phyloP scores from a whole-genome alignment of 2,113 vertebrate genomes.

The Pteropus alecto region DNA sequence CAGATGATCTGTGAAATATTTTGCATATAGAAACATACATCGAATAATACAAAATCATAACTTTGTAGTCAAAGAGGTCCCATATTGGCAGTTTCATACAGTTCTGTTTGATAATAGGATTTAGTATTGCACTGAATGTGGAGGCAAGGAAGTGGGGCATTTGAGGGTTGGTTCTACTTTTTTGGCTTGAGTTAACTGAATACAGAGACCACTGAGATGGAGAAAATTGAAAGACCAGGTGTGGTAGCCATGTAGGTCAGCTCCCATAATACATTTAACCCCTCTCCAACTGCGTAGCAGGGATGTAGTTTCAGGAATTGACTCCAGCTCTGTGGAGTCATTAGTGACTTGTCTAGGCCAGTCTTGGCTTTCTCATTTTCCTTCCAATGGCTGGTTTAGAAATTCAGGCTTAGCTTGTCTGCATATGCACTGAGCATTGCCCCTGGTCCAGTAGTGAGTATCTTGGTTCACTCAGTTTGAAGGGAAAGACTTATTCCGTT shows the following conservation, averaged over 20 bases:
- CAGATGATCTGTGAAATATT: not conserved
- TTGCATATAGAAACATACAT: not conserved
- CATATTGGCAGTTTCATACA: not conserved
- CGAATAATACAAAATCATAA: not conserved
- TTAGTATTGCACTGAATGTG: not conserved
- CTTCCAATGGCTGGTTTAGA: not conserved
- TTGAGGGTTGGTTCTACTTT: not conserved
- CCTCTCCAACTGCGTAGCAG: not conserved
- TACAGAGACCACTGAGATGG: not conserved
- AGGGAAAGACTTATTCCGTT: not conserved
- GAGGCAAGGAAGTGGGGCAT: not conserved
- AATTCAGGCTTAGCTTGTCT: not conserved
- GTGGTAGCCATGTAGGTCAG: not conserved
- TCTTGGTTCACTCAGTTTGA: not conserved
- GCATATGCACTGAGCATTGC: not conserved
- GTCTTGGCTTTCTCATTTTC: not conserved
- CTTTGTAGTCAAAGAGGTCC: not conserved
- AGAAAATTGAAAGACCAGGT: not conserved
- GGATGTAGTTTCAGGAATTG: not conserved
- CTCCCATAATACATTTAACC: not conserved
- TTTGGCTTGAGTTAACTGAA: not conserved
- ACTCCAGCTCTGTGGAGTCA: not conserved
- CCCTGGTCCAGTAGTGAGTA: not conserved
- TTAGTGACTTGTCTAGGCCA: not conserved
- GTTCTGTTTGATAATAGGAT: not conserved